Percentiles rank a stretch among this genome's conserved stretches.
These are phyloP conservation scores for Meloe dianella DNA, from an alignment of 2,888 invertebrate species.

Conservation along the genomic window DNA sequence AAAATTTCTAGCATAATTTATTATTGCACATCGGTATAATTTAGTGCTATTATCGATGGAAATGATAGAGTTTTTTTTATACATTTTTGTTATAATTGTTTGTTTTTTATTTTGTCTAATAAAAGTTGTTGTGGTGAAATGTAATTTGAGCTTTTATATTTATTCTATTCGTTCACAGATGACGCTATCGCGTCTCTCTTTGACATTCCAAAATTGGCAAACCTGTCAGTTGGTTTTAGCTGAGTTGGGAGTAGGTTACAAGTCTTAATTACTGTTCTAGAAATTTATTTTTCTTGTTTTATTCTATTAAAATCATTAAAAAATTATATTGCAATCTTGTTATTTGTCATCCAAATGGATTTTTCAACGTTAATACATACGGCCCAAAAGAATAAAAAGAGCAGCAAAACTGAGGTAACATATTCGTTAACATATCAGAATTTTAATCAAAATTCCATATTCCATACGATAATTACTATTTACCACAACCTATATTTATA, in stretches of 20 bases:
- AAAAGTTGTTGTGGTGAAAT: too few relatives aligned
- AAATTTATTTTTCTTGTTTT: neutral
- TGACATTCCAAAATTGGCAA: neutral
- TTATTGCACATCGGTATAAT: too few relatives aligned
- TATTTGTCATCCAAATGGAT: slow-evolving; percentile 62
- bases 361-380: slow-evolving; percentile 67
- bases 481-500: neutral
- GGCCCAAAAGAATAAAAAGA: slow-evolving; percentile 66
- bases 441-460: slow-evolving; percentile 19
- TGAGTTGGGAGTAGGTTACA: neutral
- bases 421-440: slow-evolving; percentile 15
- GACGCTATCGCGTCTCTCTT: neutral
- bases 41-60: too few relatives aligned
- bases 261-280: neutral
- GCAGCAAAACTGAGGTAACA: slow-evolving; percentile 50
- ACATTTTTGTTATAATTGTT: too few relatives aligned
- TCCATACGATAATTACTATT: slow-evolving; percentile 1
- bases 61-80: too few relatives aligned
- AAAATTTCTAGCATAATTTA: too few relatives aligned
- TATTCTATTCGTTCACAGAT: neutral
- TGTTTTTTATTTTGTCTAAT: too few relatives aligned
- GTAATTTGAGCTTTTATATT: neutral
- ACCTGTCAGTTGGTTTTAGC: neutral
- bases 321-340: neutral
- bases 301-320: neutral